Base-by-base conservation (phyloP, 2,797 vertebrate species). In the Aeoliscus strigatus region DNA sequence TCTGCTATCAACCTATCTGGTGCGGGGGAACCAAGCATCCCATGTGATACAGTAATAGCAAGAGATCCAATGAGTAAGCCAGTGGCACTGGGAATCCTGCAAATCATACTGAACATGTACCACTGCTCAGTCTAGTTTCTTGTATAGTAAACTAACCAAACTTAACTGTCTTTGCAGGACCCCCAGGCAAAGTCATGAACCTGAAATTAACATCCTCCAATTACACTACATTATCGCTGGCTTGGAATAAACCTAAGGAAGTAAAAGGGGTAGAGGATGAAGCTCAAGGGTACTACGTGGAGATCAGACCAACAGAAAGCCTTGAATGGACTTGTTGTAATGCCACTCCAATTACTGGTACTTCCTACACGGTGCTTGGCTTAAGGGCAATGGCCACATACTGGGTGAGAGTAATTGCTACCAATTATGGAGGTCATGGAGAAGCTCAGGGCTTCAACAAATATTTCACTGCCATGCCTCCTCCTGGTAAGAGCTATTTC, bases 1-100 rank as follows among this genome's bases (percentile, higher is more conserved):
- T 86, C 86, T 2, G 92, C 91, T 1, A 77, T 94, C 59, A 90
- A 90, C 53, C 81, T 89, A 43, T 87, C 91, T n/a, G 92, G 93
- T 6, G 53, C 58, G 0, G 91, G 92, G 51, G 88, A 93, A 25
- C 74, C 88, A 58, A 94, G 94, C 23, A 15, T 78, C 0, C 87
- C 91, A 0, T 92, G 91, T 0, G 86, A 91, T 35, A 84, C 90
- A 6, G 77, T 85, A 36, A 80, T 86, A 39, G 90, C 89, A 1
- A 66, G 51, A 66, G 91, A 94, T 67, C 85, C 91, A 58, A 87
- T 79, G 16, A 85, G 92, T 95, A 66, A 90, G 91, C 80, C 9
- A 15, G n/a, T n/a, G n/a, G n/a, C n/a, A n/a, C n/a, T n/a, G n/a
- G n/a, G n/a, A n/a, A 12, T 6, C 9, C 2, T 1, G 0, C 31